Conservation (phyloP, 2,888 invertebrate species). For the Halictus quadricinctus region DNA sequence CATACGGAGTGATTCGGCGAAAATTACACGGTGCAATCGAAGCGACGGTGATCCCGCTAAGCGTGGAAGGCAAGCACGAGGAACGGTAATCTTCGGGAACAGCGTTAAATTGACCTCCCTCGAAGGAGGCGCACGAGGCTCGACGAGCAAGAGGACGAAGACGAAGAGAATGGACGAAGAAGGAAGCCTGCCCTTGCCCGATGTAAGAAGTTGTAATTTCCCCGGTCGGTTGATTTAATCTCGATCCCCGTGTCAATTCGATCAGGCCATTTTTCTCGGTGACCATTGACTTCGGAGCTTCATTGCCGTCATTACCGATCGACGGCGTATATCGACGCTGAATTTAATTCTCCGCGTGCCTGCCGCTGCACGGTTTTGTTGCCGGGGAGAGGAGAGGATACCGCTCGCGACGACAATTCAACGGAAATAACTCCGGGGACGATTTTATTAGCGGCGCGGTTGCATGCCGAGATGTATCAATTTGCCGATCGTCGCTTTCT, state of each 20-base stretch:
- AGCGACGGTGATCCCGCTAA: conserved; percentile 17
- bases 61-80: conserved; percentile 6
- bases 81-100: conserved; percentile 9
- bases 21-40: conserved; percentile 12
- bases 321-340: conserved; percentile 15
- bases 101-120: conserved; percentile 27
- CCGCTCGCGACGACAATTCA: conserved; percentile 1
- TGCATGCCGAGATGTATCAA: conserved; percentile 18
- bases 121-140: not conserved
- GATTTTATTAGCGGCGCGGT: conserved; percentile 6
- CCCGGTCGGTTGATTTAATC: conserved; percentile 10
- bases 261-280: conserved; percentile 23
- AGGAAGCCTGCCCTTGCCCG: not conserved
- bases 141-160: not conserved
- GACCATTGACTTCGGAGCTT: conserved; percentile 47
- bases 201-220: not conserved
- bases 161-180: not conserved
- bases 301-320: conserved; percentile 57
- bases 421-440: not conserved
- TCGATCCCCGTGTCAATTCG: conserved; percentile 18
- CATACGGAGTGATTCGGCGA: conserved; percentile 2
- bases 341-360: conserved; percentile 31
- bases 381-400: not conserved
- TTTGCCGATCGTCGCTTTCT: conserved; percentile 16
- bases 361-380: not conserved